Evolutionary conservation across 2,888 invertebrate genomes (phyloP).

Genomic region (Cheilosia variabilis): DNA sequence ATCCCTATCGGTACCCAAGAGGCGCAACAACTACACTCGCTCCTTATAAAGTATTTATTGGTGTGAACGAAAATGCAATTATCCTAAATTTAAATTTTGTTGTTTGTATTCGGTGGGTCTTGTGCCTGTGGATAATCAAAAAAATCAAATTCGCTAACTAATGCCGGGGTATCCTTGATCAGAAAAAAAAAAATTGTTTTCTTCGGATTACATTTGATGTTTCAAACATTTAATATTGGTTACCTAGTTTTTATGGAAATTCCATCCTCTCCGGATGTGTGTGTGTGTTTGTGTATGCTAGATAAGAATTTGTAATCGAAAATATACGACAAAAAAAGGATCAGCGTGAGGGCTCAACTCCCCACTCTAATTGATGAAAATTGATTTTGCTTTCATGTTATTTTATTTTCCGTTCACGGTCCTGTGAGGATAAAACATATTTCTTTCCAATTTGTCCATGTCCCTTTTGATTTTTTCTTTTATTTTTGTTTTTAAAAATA

Average conservation of each 20-base stretch:
- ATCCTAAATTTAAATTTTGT: slow-evolving; percentile 35
- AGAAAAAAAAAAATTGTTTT: slow-evolving; percentile 13
- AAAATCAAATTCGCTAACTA: background rate
- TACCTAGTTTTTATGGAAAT: background rate
- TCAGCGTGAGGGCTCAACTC: slow-evolving; percentile 14
- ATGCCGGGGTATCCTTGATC: background rate
- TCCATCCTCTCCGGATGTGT: background rate
- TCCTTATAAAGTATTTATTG: slow-evolving; percentile 31
- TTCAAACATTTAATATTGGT: slow-evolving; percentile 31
- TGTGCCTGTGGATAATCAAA: slow-evolving; percentile 1
- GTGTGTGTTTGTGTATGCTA: background rate
- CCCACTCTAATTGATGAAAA: slow-evolving; percentile 68
- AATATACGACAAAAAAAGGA: slow-evolving; percentile 33
- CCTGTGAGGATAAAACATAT: slow-evolving; percentile 30
- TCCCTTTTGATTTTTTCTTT: too few relatives aligned
- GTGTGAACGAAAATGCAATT: slow-evolving; percentile 50
- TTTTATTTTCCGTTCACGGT: slow-evolving; percentile 2
- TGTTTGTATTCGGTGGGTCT: background rate
- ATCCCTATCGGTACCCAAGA: slow-evolving; percentile 23
- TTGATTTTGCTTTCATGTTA: slow-evolving; percentile 52
- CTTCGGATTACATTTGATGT: slow-evolving; percentile 15
- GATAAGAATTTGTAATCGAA: slow-evolving; percentile 10
- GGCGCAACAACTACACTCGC: slow-evolving; percentile 55
- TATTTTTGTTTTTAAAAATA: background rate
- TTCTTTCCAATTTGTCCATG: background rate